These are phyloP conservation scores for Troides helena DNA, from an alignment of 2,888 invertebrate genomes.

Conservation along the genomic window DNA sequence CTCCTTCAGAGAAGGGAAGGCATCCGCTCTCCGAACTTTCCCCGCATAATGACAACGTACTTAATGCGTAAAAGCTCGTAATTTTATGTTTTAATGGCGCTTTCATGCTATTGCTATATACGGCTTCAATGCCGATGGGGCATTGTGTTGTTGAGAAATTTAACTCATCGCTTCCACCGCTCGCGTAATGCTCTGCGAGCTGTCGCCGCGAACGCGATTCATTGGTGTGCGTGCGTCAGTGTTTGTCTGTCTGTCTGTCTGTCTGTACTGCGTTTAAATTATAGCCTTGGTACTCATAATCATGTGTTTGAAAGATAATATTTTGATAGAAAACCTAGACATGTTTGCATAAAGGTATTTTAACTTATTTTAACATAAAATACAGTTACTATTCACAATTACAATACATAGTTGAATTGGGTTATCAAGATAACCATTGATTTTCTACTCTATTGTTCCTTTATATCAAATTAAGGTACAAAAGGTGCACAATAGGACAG, in stretches of 20 bases:
- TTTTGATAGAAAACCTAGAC: not conserved
- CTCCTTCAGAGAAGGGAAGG: conserved; percentile 20
- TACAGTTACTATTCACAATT: not conserved
- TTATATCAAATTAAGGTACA: not conserved
- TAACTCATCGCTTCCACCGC: conserved; percentile 13
- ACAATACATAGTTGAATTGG: conserved; percentile 5
- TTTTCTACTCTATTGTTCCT: not conserved
- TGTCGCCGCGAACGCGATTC: conserved; percentile 2
- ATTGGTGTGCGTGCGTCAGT: not conserved
- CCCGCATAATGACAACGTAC: conserved; percentile 26
- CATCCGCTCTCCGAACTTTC: conserved; percentile 20
- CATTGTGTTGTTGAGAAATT: conserved; percentile 25
- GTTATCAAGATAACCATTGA: conserved; percentile 5
- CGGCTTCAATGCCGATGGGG: conserved; percentile 15
- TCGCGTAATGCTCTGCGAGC: conserved; percentile 2
- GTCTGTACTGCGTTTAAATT: no score
- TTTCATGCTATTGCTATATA: conserved; percentile 21
- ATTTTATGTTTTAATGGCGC: conserved; percentile 26
- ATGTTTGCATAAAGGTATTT: not conserved
- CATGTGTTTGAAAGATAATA: no score
- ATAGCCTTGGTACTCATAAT: no score
- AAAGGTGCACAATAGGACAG: conserved; percentile 32
- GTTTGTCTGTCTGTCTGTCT: no score
- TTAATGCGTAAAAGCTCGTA: conserved; percentile 29
- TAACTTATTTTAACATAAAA: not conserved